phyloP scores from a whole-genome alignment of 2,888 invertebrate species.

The Mythimna vitellina region DNA sequence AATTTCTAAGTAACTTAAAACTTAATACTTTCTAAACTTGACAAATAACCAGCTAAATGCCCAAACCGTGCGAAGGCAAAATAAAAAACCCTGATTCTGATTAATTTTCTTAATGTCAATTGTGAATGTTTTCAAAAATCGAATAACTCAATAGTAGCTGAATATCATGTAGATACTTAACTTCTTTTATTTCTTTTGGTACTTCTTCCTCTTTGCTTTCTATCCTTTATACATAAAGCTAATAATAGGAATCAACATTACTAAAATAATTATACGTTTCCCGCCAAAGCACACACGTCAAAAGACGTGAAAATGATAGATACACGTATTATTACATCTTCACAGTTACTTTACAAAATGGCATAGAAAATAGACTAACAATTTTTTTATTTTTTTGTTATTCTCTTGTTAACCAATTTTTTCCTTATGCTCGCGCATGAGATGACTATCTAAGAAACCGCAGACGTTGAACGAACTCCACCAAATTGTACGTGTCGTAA shows the following conservation, averaged over 20 bases:
- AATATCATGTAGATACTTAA: neutral
- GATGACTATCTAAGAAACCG: constrained; percentile 23
- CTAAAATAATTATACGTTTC: too few relatives aligned
- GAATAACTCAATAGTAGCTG: neutral
- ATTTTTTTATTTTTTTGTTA: neutral
- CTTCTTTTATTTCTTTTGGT: neutral
- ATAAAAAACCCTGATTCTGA: neutral
- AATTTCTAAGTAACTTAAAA: too few relatives aligned
- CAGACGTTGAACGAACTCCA: constrained; percentile 31
- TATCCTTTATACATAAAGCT: neutral
- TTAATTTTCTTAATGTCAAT: neutral
- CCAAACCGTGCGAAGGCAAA: too few relatives aligned
- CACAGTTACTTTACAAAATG: constrained; percentile 7
- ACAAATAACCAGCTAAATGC: too few relatives aligned
- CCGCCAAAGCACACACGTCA: neutral
- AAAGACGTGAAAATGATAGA: neutral
- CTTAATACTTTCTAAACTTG: too few relatives aligned
- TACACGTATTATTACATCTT: constrained; percentile 1
- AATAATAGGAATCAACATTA: neutral
- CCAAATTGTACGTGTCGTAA: neutral
- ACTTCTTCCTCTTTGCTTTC: neutral
- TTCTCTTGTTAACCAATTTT: constrained; percentile 20
- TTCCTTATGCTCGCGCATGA: constrained; percentile 20
- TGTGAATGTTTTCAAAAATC: neutral
- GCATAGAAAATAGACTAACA: neutral